phyloP scores from a whole-genome alignment of 1,140 invertebrate genomes.

The Musca vetustissima region DNA sequence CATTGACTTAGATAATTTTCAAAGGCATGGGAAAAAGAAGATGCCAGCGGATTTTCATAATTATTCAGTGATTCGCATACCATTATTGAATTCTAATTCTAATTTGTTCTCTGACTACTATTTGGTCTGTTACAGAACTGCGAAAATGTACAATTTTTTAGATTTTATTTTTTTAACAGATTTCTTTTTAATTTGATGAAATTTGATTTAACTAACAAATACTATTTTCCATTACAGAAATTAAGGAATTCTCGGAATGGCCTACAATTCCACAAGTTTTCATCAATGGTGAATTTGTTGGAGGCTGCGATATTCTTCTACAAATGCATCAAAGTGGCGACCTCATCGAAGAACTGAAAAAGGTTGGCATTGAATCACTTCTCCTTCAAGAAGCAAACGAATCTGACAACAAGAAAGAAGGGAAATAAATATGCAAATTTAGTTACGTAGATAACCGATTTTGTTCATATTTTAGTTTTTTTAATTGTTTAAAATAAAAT shows the following conservation, averaged over 20 bases:
- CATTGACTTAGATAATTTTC: too few species aligned
- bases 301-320: slow-evolving; percentile 94
- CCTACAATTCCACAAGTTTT: slow-evolving; percentile 97
- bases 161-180: background rate
- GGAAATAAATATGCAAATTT: slow-evolving; percentile 10
- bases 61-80: too few species aligned
- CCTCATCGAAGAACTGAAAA: slow-evolving; percentile 89
- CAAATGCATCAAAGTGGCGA: slow-evolving; percentile 98
- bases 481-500: too few species aligned
- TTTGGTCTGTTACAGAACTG: too few species aligned
- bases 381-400: slow-evolving; percentile 58
- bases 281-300: slow-evolving; percentile 96
- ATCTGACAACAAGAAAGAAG: slow-evolving; percentile 33
- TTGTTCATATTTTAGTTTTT: too few species aligned
- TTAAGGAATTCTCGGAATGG: slow-evolving; percentile 96
- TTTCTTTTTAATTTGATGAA: too few species aligned
- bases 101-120: too few species aligned
- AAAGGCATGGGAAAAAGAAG: too few species aligned
- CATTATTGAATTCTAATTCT: too few species aligned
- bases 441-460: background rate
- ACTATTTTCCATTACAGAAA: slow-evolving; percentile 70
- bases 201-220: too few species aligned
- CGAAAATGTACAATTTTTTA: too few species aligned
- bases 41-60: too few species aligned
- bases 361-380: slow-evolving; percentile 86